phyloP scores from a whole-genome alignment of 2,888 invertebrate species.

The Mesorhabditis sp. region DNA sequence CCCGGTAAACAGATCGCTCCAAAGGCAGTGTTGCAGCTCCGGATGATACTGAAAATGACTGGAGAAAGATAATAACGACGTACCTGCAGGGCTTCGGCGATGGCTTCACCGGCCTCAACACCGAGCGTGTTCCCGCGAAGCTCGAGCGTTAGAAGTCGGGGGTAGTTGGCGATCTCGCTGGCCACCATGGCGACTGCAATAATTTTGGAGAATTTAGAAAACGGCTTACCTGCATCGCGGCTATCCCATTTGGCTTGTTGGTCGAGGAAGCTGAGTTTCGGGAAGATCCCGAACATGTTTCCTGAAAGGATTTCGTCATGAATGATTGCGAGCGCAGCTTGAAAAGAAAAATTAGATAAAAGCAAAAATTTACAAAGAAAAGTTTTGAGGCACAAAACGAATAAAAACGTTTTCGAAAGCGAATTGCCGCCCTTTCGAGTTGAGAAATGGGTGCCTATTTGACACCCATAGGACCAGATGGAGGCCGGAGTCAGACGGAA shows the following conservation, averaged over 20 bases:
- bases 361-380: too few species aligned
- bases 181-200: slow-evolving; percentile 32
- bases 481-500: too few species aligned
- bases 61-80: slow-evolving; percentile 15
- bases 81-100: slow-evolving; percentile 30
- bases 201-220: slow-evolving; percentile 5
- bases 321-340: too few species aligned
- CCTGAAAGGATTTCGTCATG: too few species aligned
- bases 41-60: background rate
- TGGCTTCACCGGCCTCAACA: slow-evolving; percentile 32
- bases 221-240: slow-evolving; percentile 11
- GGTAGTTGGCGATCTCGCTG: slow-evolving; percentile 20
- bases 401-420: too few species aligned
- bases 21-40: slow-evolving; percentile 69
- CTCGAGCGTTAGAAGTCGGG: slow-evolving; percentile 31
- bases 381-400: too few species aligned
- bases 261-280: slow-evolving; percentile 5
- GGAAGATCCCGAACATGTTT: too few species aligned
- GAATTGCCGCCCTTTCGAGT: too few species aligned
- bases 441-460: too few species aligned
- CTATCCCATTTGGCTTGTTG: slow-evolving; percentile 18
- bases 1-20: slow-evolving; percentile 96
- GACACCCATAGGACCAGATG: too few species aligned
- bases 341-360: too few species aligned
- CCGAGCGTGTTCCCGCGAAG: slow-evolving; percentile 50